Conservation (phyloP, 2,888 invertebrate genomes). For the Charanyca ferruginea region DNA sequence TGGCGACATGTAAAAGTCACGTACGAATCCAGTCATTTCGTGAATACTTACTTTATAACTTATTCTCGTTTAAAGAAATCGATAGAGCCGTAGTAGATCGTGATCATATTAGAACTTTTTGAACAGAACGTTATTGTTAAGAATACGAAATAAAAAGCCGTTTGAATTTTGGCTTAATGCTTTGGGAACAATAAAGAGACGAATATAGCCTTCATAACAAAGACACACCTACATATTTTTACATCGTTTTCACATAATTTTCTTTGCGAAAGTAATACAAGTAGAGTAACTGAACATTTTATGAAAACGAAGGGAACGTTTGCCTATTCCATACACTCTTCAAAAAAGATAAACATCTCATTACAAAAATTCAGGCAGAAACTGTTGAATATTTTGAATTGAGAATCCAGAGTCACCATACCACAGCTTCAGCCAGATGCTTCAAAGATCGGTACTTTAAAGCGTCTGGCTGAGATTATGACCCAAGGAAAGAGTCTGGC, state of each 20-base stretch:
- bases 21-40: slow-evolving; percentile 21
- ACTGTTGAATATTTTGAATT: no score
- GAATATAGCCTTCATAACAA: not conserved
- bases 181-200: not conserved
- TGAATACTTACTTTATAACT: slow-evolving; percentile 20
- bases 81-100: not conserved
- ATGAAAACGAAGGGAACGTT: not conserved
- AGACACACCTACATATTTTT: slow-evolving; percentile 14
- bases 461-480: no score
- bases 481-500: no score
- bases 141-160: not conserved
- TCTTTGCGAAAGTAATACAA: slow-evolving; percentile 7
- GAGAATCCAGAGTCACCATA: no score
- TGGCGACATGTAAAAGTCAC: slow-evolving; percentile 23
- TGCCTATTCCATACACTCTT: not conserved
- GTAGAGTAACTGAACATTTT: not conserved
- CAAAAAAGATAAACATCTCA: no score
- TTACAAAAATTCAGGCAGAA: no score
- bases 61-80: slow-evolving; percentile 26
- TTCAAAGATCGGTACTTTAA: no score
- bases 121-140: not conserved
- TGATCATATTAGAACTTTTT: not conserved
- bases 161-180: not conserved
- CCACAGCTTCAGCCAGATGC: no score
- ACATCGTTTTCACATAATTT: slow-evolving; percentile 14